Evolutionary conservation across 1,140 invertebrate genomes (phyloP), one percentile per base, ranked within the genome.

Genomic region (Zaprionus tsacasi): DNA sequence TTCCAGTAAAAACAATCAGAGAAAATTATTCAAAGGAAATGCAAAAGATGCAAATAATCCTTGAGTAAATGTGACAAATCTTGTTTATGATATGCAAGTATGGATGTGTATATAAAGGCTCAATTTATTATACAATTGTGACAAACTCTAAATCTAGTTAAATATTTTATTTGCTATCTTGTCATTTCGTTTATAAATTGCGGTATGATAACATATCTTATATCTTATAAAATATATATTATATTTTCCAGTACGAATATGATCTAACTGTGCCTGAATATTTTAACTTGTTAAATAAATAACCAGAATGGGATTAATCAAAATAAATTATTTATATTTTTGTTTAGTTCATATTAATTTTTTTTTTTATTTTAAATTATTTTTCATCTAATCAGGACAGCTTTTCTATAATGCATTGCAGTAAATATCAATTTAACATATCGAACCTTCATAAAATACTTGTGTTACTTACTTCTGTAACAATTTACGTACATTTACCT

Each of bases 1-100:
- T 86, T 86, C 70, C 69, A 76, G 70, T 40, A 58, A 25, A 78
- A 76, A 72, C 82, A 87, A 87, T 87, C 78, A 72, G 52, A n/a
- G n/a, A n/a, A 45, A 82, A 36, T 43, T 65, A 65, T 65, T 40
- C 68, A 66, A 50, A 36, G 33, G 36, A 56, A 57, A 56, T 36
- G 27, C 40, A 43, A 13, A 10, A 36, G 38, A 45, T 61, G 58
- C 10, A 40, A 1, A 27, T 11, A 30, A 33, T 45, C 21, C 55
- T 15, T 50, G 7, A 30, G 52, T 45, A 43, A 8, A 70, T 43
- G n/a, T 15, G 6, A 38, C 3, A 45, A 36, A 57, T 38, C 2
- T 21, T 56, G 11, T 6, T 50, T 59, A 30, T 45, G 35, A 45
- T 27, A 25, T 25, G n/a, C 30, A n/a, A n/a, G 45, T 50, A 50